These are phyloP conservation scores for Poecilobothrus nobilitatus DNA, from an alignment of 2,888 invertebrate species.

Conservation along the genomic window DNA sequence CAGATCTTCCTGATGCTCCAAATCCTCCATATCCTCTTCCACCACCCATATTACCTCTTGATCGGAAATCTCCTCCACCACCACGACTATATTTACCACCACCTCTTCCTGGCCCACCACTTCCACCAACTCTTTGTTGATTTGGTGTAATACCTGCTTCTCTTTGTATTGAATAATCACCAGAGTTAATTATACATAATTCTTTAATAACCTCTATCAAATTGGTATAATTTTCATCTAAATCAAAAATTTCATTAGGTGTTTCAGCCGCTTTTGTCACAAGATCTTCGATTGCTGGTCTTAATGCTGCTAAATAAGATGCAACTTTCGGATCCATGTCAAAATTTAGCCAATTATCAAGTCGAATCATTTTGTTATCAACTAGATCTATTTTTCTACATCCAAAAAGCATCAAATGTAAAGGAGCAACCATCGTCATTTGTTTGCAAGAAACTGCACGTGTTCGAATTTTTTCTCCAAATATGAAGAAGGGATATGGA, in stretches of 20 bases:
- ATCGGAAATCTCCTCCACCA: conserved; percentile 16
- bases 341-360: conserved; percentile 93
- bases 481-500: conserved; percentile 92
- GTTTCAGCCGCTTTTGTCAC: conserved; percentile 70
- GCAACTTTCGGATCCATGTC: conserved; percentile 73
- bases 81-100: conserved; percentile 26
- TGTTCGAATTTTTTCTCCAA: conserved; percentile 96
- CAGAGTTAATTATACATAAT: conserved; percentile 69
- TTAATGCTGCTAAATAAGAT: conserved; percentile 71
- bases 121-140: conserved; percentile 30
- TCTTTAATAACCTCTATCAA: conserved; percentile 62
- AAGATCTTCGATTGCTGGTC: conserved; percentile 81
- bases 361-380: conserved; percentile 62
- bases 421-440: conserved; percentile 89
- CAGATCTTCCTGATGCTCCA: conserved; percentile 14
- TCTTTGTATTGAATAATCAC: conserved; percentile 59
- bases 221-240: conserved; percentile 39
- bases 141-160: conserved; percentile 40
- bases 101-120: conserved; percentile 27
- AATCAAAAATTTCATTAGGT: conserved; percentile 64
- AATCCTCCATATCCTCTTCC: conserved; percentile 17
- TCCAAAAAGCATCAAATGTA: conserved; percentile 87
- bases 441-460: conserved; percentile 94
- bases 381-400: conserved; percentile 58
- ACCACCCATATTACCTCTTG: conserved; percentile 22